These are phyloP conservation scores for Alcis repandata DNA, from an alignment of 2,888 invertebrate species.

Conservation along the genomic window DNA sequence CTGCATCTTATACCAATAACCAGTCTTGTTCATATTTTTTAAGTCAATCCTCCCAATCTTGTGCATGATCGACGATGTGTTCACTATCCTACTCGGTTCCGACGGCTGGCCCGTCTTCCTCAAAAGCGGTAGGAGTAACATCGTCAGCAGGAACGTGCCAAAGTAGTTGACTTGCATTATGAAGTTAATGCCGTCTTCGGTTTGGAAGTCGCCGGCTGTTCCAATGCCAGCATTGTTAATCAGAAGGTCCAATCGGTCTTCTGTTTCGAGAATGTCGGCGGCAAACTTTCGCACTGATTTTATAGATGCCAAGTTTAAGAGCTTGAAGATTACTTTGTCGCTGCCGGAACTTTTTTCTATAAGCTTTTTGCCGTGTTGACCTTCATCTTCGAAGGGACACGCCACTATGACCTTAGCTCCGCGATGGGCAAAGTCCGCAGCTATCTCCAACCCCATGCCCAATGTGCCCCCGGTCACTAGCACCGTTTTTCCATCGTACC, in stretches of 20 bases:
- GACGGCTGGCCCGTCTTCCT: constrained; percentile 84
- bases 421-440: constrained; percentile 73
- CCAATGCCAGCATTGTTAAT: constrained; percentile 96
- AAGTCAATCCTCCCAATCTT: constrained; percentile 89
- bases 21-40: constrained; percentile 89
- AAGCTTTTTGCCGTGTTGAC: constrained; percentile 81
- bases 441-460: constrained; percentile 78
- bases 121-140: constrained; percentile 93
- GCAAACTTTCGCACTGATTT: constrained; percentile 94
- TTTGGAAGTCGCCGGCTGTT: constrained; percentile 85
- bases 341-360: constrained; percentile 89
- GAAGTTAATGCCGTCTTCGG: constrained; percentile 93
- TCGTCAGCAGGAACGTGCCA: constrained; percentile 96
- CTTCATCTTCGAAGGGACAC: constrained; percentile 76
- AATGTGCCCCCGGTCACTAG: constrained; percentile 77
- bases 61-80: constrained; percentile 92
- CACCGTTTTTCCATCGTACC: constrained; percentile 71
- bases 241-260: constrained; percentile 92
- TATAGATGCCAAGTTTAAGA: constrained; percentile 91
- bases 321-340: constrained; percentile 89
- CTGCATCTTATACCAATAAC: constrained; percentile 77
- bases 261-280: constrained; percentile 89
- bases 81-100: constrained; percentile 91
- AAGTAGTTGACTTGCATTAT: constrained; percentile 98
- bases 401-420: constrained; percentile 78